Evolutionary conservation across 2,113 vertebrate species (phyloP), one percentile per base, ranked within the genome.

Genomic region (Phalacrocorax aristotelis): DNA sequence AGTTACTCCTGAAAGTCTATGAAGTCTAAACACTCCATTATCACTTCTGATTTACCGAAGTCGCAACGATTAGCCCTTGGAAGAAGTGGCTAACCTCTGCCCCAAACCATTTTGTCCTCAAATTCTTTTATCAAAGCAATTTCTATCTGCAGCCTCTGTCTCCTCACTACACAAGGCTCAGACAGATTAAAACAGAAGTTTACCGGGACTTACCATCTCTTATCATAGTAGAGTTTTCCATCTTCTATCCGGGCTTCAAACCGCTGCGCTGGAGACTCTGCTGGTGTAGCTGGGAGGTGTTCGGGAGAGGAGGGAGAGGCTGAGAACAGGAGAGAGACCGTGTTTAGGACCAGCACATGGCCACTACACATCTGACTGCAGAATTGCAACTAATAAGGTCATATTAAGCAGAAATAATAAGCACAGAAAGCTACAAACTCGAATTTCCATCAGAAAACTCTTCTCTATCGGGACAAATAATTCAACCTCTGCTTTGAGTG

Each of bases 211-310:
- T 95, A 99, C 99, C 99, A 99, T 99, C 99, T 98, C 95, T 99
- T 99, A 95, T 99, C 99, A 46, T 99, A 99, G 97, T 99, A 99
- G 40, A 99, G 98, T 90, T 99, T 99, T 32, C 99, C 99, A 15
- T 99, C 99, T 97, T 99, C 99, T 96, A 99, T 99, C 85, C 99
- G 99, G 48, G 99, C 99, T 82, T 99, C 99, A 46, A 99, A 99
- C 0, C 99, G 98, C 97, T 99, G 99, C 3, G 98, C 98, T 1
- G 99, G 99, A 90, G 96, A 98, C 96, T 99, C 99, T 77, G 99
- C 97, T 29, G 99, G 99, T 11, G 98, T 98, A 1, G 98, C 97
- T 32, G 99, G 99, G 71, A 99, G 97, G 83, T 99, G 99, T 49
- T 99, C 99, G 0, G 99, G 99, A 69, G 99, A 99, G 9, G 99